These are phyloP conservation scores for Lasioglossum albipes DNA, from an alignment of 1,140 invertebrate species.

Conservation along the genomic window DNA sequence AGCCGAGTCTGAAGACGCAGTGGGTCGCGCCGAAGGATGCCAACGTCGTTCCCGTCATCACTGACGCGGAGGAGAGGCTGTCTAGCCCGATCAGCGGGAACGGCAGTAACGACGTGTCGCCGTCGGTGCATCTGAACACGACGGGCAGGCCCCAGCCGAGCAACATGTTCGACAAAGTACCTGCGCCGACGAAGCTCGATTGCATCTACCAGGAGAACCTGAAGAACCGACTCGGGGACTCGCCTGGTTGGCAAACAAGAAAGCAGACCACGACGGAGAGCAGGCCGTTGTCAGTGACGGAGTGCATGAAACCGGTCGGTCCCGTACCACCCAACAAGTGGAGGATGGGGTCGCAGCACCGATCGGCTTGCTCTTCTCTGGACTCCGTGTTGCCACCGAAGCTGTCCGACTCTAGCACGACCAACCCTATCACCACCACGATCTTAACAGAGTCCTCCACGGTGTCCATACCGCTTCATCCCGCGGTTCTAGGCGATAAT, in stretches of 20 bases:
- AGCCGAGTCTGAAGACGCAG: slow-evolving; percentile 57
- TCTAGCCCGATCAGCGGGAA: slow-evolving; percentile 49
- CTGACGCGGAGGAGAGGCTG: slow-evolving; percentile 53
- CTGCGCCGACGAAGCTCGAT: slow-evolving; percentile 23
- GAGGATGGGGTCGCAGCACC: slow-evolving; percentile 67
- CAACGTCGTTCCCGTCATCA: slow-evolving; percentile 2
- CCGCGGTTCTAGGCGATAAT: slow-evolving; percentile 73
- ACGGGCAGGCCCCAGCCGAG: slow-evolving; percentile 31
- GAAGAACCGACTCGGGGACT: slow-evolving; percentile 52
- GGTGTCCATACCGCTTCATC: slow-evolving; percentile 80
- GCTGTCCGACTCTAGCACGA: slow-evolving; percentile 35
- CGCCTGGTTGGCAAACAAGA: slow-evolving; percentile 44
- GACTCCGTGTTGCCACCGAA: slow-evolving; percentile 57
- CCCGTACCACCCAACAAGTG: slow-evolving; percentile 66
- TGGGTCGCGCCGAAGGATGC: slow-evolving; percentile 47
- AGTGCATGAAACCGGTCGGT: slow-evolving; percentile 56
- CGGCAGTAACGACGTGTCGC: slow-evolving; percentile 34
- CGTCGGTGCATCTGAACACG: slow-evolving; percentile 51
- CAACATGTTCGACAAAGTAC: slow-evolving; percentile 45
- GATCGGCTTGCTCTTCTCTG: slow-evolving; percentile 34
- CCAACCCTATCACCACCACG: slow-evolving; percentile 70
- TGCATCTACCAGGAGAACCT: slow-evolving; percentile 55
- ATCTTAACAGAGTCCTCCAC: slow-evolving; percentile 81
- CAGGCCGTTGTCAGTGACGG: slow-evolving; percentile 66
- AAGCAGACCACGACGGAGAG: slow-evolving; percentile 52